Evolutionary conservation across 2,797 vertebrate genomes (phyloP), one percentile per base, ranked within the genome.

Genomic region (Serranus cabrilla): DNA sequence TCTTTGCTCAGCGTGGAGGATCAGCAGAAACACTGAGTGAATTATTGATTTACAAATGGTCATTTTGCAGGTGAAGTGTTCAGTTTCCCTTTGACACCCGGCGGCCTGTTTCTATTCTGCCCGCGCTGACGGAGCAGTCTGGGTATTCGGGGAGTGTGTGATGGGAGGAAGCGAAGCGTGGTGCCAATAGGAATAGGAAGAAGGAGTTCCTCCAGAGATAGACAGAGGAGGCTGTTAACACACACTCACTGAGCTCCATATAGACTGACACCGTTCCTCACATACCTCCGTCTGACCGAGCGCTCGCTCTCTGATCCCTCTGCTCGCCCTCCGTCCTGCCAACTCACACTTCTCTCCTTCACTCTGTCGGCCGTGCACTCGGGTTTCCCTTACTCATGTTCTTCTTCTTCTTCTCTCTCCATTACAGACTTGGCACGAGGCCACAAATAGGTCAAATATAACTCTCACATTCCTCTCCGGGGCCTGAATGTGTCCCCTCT

Each of bases 171-270:
- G 85, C 63, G 18, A 61, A 5, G 68, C 70, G 6, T 25, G 57
- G 84, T 92, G 91, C 86, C 92, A 93, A 82, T 76, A 74, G 83
- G 86, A 91, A 87, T 55, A 93, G 92, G 91, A 94, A 94, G 90
- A 92, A 90, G 82, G 80, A 92, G 90, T 92, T 93, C 92, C 91
- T 89, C 82, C 87, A 78, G 58, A 86, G 89, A 89, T 89, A 91
- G 84, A 87, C 75, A 43, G 78, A 83, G 84, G 73, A 90, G 79
- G 49, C 87, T 85, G 87, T 93, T 88, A 89, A 89, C 91, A 89
- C 91, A 83, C 61, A 61, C 86, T 89, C 80, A 74, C 88, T 43
- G 78, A 78, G 70, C 91, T 89, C 84, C 50, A 86, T 91, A 92
- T 92, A 93, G 92, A 89, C 89, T 62, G 56, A 91, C 90, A 93